Evolutionary conservation across 2,888 invertebrate genomes (phyloP).

Genomic region (Autographa gamma): DNA sequence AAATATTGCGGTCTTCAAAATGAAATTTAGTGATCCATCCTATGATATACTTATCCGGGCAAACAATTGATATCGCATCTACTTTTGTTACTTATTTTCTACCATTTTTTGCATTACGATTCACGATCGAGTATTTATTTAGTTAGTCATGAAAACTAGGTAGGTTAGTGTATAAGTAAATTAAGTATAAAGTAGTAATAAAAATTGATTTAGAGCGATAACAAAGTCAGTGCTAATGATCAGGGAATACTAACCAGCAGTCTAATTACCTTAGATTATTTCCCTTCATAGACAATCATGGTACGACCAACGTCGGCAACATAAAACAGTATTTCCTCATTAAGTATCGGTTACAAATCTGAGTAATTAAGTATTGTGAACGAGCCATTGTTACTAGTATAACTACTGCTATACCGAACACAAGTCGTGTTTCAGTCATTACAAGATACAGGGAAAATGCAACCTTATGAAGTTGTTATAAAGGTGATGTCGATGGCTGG

Average conservation of each 20-base stretch:
- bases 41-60: too few species aligned
- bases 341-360: slow-evolving; percentile 31
- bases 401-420: slow-evolving; percentile 14
- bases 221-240: background rate
- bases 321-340: slow-evolving; percentile 16
- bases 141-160: too few species aligned
- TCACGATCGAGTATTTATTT: too few species aligned
- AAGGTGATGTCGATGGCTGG: background rate
- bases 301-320: background rate
- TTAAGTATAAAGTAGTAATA: too few species aligned
- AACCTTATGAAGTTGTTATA: background rate
- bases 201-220: background rate
- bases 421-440: background rate
- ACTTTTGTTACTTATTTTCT: too few species aligned
- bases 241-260: background rate
- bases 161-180: too few species aligned
- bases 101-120: too few species aligned
- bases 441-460: background rate
- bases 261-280: background rate
- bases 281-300: slow-evolving; percentile 7
- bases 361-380: slow-evolving; percentile 21
- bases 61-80: too few species aligned
- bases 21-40: too few species aligned
- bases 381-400: slow-evolving; percentile 31
- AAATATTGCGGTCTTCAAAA: too few species aligned